phyloP scores from a whole-genome alignment of 2,888 invertebrate genomes.

The Drosophila mettleri region DNA sequence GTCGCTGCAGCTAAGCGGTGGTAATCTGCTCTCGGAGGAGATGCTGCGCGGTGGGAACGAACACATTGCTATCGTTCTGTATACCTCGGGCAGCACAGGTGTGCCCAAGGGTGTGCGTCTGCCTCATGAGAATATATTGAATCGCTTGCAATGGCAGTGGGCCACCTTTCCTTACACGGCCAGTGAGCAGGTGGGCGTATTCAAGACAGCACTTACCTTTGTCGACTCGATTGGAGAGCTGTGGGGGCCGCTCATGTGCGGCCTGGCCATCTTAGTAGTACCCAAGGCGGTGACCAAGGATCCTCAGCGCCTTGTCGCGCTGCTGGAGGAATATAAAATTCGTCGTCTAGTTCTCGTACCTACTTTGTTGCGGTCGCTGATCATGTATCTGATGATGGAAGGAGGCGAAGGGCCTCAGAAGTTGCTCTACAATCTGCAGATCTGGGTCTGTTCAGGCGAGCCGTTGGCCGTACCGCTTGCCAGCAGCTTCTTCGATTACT shows the following conservation, averaged over 20 bases:
- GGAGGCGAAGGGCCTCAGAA: constrained; percentile 84
- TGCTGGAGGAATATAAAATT: constrained; percentile 90
- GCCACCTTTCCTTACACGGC: constrained; percentile 90
- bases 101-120: constrained; percentile 95
- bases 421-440: constrained; percentile 87
- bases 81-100: constrained; percentile 93
- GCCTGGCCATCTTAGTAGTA: constrained; percentile 89
- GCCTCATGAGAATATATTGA: constrained; percentile 91
- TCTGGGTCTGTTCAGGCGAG: constrained; percentile 96
- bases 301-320: constrained; percentile 90
- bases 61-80: constrained; percentile 81
- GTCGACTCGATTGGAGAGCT: constrained; percentile 96
- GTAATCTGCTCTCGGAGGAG: constrained; percentile 83
- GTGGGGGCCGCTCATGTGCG: constrained; percentile 93
- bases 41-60: constrained; percentile 82
- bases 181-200: constrained; percentile 90
- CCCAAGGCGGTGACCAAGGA: constrained; percentile 91
- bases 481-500: constrained; percentile 91
- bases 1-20: constrained; percentile 67
- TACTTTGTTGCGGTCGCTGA: constrained; percentile 91
- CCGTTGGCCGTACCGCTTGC: constrained; percentile 90
- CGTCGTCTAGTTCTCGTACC: constrained; percentile 94
- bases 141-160: constrained; percentile 96
- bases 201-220: constrained; percentile 96
- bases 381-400: constrained; percentile 89